phyloP scores from a whole-genome alignment of 2,797 vertebrate species.

The Meriones psammophilus region DNA sequence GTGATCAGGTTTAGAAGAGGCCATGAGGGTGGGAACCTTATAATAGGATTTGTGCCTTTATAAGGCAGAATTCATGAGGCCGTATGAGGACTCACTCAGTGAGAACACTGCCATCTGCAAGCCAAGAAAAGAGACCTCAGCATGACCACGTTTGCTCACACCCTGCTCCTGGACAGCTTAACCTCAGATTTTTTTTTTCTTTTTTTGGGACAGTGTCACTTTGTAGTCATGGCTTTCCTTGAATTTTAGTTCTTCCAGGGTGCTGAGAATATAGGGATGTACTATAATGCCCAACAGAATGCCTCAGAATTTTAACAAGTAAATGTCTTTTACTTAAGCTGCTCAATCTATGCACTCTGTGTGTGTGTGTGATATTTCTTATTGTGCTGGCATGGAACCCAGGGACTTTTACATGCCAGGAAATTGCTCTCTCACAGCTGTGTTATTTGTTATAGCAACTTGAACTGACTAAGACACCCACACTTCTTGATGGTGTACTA shows the following conservation, averaged over 20 bases:
- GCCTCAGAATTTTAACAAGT: constrained; percentile 12
- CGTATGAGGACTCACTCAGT: constrained; percentile 32
- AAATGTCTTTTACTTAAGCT: constrained; percentile 16
- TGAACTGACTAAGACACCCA: neutral
- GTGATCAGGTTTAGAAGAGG: constrained; percentile 41
- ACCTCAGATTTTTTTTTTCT: neutral
- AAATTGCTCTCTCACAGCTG: neutral
- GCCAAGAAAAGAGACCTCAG: neutral
- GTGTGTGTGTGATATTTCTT: neutral
- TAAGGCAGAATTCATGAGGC: neutral
- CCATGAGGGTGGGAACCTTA: constrained; percentile 7
- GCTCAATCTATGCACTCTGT: neutral
- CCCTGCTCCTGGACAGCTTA: constrained; percentile 20
- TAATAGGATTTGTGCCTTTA: neutral
- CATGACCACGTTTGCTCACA: neutral
- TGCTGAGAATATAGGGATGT: neutral
- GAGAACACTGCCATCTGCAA: neutral
- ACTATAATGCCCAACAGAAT: neutral
- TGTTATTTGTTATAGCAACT: constrained; percentile 21
- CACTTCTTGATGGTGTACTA: neutral
- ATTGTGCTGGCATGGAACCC: no score
- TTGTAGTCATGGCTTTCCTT: neutral
- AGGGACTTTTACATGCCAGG: neutral
- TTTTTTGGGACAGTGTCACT: neutral
- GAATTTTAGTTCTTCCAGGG: neutral